Conservation (phyloP, 2,888 invertebrate genomes). For the Polymixis lichenea region DNA sequence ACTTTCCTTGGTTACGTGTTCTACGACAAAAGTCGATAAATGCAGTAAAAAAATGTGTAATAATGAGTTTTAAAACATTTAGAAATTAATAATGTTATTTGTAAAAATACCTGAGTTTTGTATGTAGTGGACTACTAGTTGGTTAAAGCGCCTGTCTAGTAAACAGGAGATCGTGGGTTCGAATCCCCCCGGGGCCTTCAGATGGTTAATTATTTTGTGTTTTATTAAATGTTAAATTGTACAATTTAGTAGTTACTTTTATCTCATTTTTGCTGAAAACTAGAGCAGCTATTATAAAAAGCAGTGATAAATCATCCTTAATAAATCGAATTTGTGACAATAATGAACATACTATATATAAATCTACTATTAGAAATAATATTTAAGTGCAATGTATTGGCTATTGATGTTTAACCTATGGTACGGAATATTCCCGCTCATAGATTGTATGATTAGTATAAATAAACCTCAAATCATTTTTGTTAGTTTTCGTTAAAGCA, state of each 20-base stretch:
- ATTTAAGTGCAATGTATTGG: conserved; percentile 4
- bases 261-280: conserved; percentile 2
- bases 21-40: too few species aligned
- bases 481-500: too few species aligned
- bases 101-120: too few species aligned
- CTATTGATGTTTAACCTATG: conserved; percentile 22
- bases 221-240: conserved; percentile 17
- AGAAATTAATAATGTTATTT: too few species aligned
- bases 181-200: conserved; percentile 90
- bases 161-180: conserved; percentile 91
- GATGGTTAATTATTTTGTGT: conserved; percentile 33
- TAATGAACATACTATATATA: not conserved
- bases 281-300: too few species aligned
- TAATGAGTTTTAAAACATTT: too few species aligned
- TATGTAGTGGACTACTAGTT: too few species aligned
- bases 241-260: conserved; percentile 3
- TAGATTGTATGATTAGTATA: conserved; percentile 29
- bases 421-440: conserved; percentile 30
- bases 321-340: not conserved
- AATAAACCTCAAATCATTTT: too few species aligned
- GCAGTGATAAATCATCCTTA: too few species aligned
- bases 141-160: conserved; percentile 91
- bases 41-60: too few species aligned
- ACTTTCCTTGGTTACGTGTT: too few species aligned
- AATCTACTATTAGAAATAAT: too few species aligned